Evolutionary conservation across 2,113 vertebrate genomes (phyloP).

Genomic region (Sterrhoptilus dennistouni): DNA sequence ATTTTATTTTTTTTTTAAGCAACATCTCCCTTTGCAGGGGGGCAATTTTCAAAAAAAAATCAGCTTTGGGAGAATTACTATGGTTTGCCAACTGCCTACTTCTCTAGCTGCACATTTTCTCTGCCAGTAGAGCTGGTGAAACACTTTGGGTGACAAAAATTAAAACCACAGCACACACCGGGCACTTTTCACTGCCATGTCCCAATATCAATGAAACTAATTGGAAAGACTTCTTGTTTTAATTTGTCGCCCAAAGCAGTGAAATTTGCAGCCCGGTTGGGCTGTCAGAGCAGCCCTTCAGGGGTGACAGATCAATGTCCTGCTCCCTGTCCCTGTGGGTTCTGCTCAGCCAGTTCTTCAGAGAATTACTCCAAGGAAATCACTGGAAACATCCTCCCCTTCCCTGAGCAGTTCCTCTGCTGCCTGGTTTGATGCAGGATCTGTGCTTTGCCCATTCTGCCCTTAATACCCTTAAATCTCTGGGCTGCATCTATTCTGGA

Average conservation of each 20-base stretch:
- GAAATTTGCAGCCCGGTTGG: background rate
- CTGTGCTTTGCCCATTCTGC: background rate
- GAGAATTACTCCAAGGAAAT: background rate
- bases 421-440: background rate
- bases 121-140: background rate
- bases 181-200: background rate
- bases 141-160: background rate
- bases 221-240: background rate
- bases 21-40: background rate
- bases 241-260: background rate
- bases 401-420: background rate
- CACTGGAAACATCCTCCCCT: background rate
- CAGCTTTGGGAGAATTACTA: background rate
- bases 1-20: background rate
- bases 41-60: background rate
- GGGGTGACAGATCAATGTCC: rapidly evolving
- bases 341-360: background rate
- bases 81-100: background rate
- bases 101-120: background rate
- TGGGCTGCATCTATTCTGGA: background rate
- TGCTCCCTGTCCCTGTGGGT: background rate
- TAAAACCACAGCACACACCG: background rate
- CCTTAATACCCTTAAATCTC: constrained; percentile 41
- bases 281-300: background rate
- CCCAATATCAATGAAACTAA: background rate